Base-by-base conservation (phyloP, 2,888 invertebrate species). In the Troilus luridus region DNA sequence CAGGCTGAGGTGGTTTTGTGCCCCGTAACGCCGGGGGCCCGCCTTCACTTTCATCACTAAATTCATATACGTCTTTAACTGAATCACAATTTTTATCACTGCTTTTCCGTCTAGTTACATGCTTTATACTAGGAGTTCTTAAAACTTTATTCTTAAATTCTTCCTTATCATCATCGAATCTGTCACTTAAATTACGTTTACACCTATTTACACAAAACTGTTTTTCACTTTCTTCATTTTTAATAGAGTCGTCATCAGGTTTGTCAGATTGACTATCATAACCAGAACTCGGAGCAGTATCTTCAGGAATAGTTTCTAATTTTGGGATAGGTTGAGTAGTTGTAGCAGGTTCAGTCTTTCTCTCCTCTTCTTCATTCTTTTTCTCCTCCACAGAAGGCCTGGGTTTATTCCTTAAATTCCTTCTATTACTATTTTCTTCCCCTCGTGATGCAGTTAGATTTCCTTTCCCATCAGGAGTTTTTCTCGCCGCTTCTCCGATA, bases 51-150 rank as follows among this genome's bases (percentile, higher is more conserved):
- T 93, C 92, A 93, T 94, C 88, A 93, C 93, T 93, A 93, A 95
- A 95, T 92, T 95, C 95, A 92, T 95, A 96, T 91, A 96, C 94
- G 93, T 95, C 95, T 93, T 94, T 90, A 72, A 72, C 67, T 56
- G 90, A 58, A 90, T 90, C 90, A 90, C 59, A 72, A 77, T 54
- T 94, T 90, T 91, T 91, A 90, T 90, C 72, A 64, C 88, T 88
- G 81, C 88, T 90, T 85, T 77, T 88, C 17, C 88, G 54, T n/a
- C 85, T 90, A n/a, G 90, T 62, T 19, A 88, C 88, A 24, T 81
- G 81, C 59, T 90, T 90, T 72, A 54, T 60, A 62, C 21, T 41
- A 58, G 67, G 64, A 60, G 91, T 88, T 67, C 85, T 41, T 62
- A 88, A 88, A 58, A 59, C 21, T 67, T 90, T 90, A 72, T 58